Evolutionary conservation across 1,140 invertebrate genomes (phyloP).

Genomic region (Microplitis mediator): DNA sequence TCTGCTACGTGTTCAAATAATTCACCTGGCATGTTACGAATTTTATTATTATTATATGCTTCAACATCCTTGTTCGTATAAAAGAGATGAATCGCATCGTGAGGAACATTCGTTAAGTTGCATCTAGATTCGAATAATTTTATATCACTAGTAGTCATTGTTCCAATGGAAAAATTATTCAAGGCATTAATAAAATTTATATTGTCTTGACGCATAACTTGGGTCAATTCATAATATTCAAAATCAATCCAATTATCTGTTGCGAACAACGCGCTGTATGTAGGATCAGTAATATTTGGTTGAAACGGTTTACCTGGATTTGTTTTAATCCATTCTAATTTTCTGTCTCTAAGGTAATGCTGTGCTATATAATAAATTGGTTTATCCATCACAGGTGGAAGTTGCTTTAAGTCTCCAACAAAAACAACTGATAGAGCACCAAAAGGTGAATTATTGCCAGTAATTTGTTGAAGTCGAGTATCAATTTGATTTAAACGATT

Average conservation of each 20-base stretch:
- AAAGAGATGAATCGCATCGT: constrained; percentile 7
- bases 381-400: constrained; percentile 33
- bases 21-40: not conserved
- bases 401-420: constrained; percentile 40
- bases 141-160: constrained; percentile 8
- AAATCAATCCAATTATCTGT: constrained; percentile 21
- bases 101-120: not conserved
- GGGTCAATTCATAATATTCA: constrained; percentile 28
- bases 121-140: constrained; percentile 11
- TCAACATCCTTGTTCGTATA: constrained; percentile 1
- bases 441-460: too few relatives aligned
- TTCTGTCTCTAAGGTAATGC: not conserved
- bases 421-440: constrained; percentile 36
- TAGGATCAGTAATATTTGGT: not conserved
- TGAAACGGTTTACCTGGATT: not conserved
- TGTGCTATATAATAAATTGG: constrained; percentile 19
- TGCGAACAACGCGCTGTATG: not conserved
- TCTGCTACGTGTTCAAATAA: not conserved
- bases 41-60: not conserved
- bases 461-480: too few relatives aligned
- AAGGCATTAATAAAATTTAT: constrained; percentile 8
- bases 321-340: not conserved
- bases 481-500: too few relatives aligned
- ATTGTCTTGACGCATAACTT: constrained; percentile 35
- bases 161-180: constrained; percentile 32